Conservation (phyloP, 1,140 invertebrate genomes). For the Zaprionus camerounensis region DNA sequence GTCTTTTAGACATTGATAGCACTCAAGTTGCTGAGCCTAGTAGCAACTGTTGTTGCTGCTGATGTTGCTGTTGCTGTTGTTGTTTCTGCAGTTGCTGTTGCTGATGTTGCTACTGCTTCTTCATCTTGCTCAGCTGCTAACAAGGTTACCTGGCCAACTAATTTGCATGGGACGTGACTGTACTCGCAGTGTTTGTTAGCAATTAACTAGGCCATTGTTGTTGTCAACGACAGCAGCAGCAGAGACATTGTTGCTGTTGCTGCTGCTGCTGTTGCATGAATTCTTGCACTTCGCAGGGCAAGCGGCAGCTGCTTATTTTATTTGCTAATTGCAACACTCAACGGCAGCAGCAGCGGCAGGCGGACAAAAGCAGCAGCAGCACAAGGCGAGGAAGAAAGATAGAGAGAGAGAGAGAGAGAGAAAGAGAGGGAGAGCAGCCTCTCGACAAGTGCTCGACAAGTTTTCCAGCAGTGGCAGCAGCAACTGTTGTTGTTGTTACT, state of each 20-base stretch:
- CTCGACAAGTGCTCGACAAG: conserved; percentile 70
- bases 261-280: conserved; percentile 13
- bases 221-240: conserved; percentile 48
- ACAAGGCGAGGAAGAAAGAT: conserved; percentile 18
- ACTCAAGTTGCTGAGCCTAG: conserved; percentile 32
- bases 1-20: conserved; percentile 18
- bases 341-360: conserved; percentile 44
- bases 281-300: conserved; percentile 53
- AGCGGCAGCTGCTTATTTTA: conserved; percentile 74
- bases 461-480: conserved; percentile 36
- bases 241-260: conserved; percentile 26
- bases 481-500: conserved; percentile 40
- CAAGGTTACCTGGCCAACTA: conserved; percentile 78
- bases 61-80: conserved; percentile 7
- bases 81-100: too few relatives aligned
- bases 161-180: conserved; percentile 78
- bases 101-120: conserved; percentile 19
- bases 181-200: conserved; percentile 75
- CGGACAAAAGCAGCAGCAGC: conserved; percentile 44
- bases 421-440: background rate
- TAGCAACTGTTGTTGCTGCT: conserved; percentile 7
- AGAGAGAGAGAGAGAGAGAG: background rate
- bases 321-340: conserved; percentile 81
- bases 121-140: conserved; percentile 48
- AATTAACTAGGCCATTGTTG: conserved; percentile 81